Conservation (phyloP, 30 jellyfish, hydroid and myxozoan genomes). For the Morbakka virulenta region DNA sequence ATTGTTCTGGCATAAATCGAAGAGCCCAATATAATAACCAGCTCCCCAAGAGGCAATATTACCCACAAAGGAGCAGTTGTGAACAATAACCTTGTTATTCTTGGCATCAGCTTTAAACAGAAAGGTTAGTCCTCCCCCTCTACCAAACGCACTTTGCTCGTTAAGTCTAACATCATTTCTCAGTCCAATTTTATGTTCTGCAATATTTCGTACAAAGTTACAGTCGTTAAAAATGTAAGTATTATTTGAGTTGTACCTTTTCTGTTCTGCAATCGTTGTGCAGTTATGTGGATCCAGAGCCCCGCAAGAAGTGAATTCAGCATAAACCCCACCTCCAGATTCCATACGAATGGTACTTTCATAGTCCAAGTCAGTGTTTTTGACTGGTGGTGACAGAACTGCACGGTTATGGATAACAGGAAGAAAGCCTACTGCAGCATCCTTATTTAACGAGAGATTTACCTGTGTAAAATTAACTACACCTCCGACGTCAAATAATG, state of each 20-base stretch:
- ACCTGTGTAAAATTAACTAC: background rate
- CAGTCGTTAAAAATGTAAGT: constrained; percentile 1
- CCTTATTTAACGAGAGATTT: background rate
- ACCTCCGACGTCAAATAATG: constrained; percentile 58
- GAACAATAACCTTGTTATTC: constrained; percentile 8
- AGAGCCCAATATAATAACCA: constrained; percentile 52
- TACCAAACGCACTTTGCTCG: constrained; percentile 20
- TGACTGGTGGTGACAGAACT: too few species aligned
- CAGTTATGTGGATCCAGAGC: constrained; percentile 58
- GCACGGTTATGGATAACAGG: too few species aligned
- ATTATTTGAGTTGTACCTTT: constrained; percentile 38
- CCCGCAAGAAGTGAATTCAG: constrained; percentile 64
- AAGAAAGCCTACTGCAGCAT: background rate
- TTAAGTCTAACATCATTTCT: background rate
- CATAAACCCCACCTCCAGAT: constrained; percentile 53
- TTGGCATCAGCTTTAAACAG: constrained; percentile 44
- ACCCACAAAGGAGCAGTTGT: constrained; percentile 21
- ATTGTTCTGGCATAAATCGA: constrained; percentile 30
- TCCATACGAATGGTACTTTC: background rate
- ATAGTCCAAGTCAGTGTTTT: too few species aligned
- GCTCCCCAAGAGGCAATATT: constrained; percentile 81
- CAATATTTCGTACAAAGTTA: background rate
- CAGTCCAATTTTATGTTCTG: background rate
- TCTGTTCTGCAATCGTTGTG: constrained; percentile 44
- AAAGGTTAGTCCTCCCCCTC: constrained; percentile 61